Percentiles rank a stretch among this genome's conserved stretches.
Conservation (phyloP, 64 coral and sea anemone genomes). For the Catalaphyllia jardinei region DNA sequence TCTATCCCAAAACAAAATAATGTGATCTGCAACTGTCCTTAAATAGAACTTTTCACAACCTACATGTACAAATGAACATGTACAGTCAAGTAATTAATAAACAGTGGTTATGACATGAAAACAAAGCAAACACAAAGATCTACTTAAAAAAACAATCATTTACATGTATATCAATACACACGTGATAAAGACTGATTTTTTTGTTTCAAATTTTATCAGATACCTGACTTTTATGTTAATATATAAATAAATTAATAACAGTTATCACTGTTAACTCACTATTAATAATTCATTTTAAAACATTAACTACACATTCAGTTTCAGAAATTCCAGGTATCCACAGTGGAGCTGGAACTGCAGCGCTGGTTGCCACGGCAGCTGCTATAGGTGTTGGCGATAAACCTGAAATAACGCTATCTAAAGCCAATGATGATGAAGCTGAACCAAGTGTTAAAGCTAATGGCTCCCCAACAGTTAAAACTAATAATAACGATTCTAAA, state of each 20-base stretch:
- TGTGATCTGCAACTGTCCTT: no score
- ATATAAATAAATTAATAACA: neutral
- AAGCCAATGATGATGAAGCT: constrained; percentile 87
- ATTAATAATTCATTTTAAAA: constrained; percentile 1
- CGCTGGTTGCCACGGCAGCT: constrained; percentile 88
- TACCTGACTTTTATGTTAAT: neutral
- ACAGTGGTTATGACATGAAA: no score
- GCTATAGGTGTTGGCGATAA: constrained; percentile 80
- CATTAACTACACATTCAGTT: constrained; percentile 88
- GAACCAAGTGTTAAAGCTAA: constrained; percentile 64
- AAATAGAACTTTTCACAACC: no score
- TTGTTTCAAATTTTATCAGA: neutral
- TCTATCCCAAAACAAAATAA: no score
- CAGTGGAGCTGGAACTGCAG: constrained; percentile 93
- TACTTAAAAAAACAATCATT: no score
- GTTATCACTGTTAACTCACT: neutral
- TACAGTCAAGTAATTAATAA: no score
- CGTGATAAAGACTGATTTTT: neutral
- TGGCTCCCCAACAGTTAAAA: constrained; percentile 63
- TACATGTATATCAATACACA: no score
- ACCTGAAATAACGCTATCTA: constrained; percentile 90
- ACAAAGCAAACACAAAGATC: no score
- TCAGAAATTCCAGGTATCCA: constrained; percentile 97
- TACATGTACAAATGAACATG: no score
- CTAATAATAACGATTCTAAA: constrained; percentile 69